Conservation (phyloP, 2,888 invertebrate genomes). For the Hybos culiciformis region DNA sequence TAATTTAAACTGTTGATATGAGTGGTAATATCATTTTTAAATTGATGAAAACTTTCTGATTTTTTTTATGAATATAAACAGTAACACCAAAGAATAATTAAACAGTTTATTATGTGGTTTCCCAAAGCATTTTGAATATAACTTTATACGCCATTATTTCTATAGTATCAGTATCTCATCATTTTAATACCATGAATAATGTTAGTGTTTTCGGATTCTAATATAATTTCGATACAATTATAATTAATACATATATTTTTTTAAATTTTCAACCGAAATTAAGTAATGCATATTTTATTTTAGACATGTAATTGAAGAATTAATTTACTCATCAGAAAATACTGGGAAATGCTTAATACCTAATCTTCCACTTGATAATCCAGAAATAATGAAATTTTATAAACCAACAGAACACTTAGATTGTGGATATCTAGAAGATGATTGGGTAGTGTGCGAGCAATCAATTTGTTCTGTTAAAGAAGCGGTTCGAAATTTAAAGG, state of each 20-base stretch:
- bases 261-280: not conserved
- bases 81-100: no score
- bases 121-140: no score
- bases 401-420: conserved; percentile 43
- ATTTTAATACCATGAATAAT: conserved; percentile 17
- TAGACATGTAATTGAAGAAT: conserved; percentile 37
- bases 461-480: conserved; percentile 32
- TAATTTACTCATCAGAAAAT: conserved; percentile 36
- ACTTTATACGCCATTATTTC: no score
- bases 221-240: not conserved
- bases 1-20: no score
- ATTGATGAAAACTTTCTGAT: no score
- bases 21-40: no score
- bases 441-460: conserved; percentile 64
- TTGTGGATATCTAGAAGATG: conserved; percentile 44
- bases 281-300: conserved; percentile 12
- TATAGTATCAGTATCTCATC: no score
- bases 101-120: no score
- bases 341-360: conserved; percentile 49
- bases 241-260: not conserved
- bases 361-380: conserved; percentile 48
- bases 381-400: conserved; percentile 61
- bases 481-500: conserved; percentile 24
- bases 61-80: no score
- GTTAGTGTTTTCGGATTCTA: conserved; percentile 8